Base-by-base conservation (phyloP, 2,888 invertebrate genomes). In the Malthinus seriepunctatus region DNA sequence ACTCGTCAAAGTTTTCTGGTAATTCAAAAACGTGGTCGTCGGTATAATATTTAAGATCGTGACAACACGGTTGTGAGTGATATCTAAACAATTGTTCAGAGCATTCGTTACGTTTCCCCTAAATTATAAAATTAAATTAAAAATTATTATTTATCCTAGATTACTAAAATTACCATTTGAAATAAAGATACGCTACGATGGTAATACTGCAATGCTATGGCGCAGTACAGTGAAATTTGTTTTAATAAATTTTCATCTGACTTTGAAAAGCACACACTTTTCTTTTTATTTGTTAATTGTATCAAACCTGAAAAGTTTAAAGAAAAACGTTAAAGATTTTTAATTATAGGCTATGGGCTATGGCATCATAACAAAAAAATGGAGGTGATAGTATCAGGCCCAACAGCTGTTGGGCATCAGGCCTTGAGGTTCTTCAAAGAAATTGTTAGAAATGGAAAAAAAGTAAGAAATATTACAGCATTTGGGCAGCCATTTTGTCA, bases 151-250 rank as follows among this genome's bases (percentile, higher is more conserved):
- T 23, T 23, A 2, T 23, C 5, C 23, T 8, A 44, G 38, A 56
- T 47, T 32, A 42, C 4, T 31, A 44, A 42, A 35, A 73, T 59
- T 70, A 81, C 83, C 50, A 82, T 80, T 62, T 76, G 81, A 33
- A 77, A 75, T 70, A 82, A 81, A 71, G 76, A 78, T 64, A 80
- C 79, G 60, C 81, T 79, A 73, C 83, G 78, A 51, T 80, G 81
- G 35, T 81, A 80, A 67, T 83, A 85, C 73, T 84, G 83, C 5
- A 86, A 76, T 12, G 83, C 83, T 38, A 86, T 77, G 0, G 83
- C 81, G 67, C 83, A 84, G 69, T 85, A 86, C 61, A 80, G 80
- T 10, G 83, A 79, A 71, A 86, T 84, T 12, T 83, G 83, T 8
- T 79, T 70, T 65, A 85, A 83, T 51, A 86, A 73, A 48, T 74